Base-by-base conservation (phyloP, 2,797 vertebrate genomes). In the Myotis planiceps region DNA sequence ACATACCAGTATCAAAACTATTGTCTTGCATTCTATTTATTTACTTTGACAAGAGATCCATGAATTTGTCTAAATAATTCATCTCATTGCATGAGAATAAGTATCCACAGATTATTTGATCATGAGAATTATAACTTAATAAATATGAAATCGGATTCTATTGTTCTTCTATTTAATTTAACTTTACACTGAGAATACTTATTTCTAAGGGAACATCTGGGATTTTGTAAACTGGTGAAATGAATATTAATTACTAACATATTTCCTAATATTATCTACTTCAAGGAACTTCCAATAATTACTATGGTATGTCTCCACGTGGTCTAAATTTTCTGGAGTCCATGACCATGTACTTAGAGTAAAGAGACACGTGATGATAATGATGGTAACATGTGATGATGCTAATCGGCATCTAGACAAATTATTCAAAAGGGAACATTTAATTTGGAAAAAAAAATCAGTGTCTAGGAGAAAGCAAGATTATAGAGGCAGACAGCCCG, bases 61-160 rank as follows among this genome's bases (percentile, higher is more conserved):
- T 72, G 37, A 91, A n/a, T 89, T 74, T 92, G 49, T 86, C 66
- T 94, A 87, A 90, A 92, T 93, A 90, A 85, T 86, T 94, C 69
- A 79, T 68, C 32, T 85, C 66, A 90, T 3, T 94, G 87, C 74
- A 78, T 34, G 29, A 79, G 34, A 87, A 66, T 92, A 90, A 71
- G 42, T 45, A 15, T 85, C 58, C 60, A 80, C 0, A 87, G 47
- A 72, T n/a, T 75, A 53, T 53, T 5, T 37, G 19, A 83, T 34
- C 39, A 72, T 65, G n/a, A 88, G n/a, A 95, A 58, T 37, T 18
- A 19, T 21, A 47, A 78, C 21, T 91, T 69, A 75, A 78, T 85
- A 95, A 86, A 80, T 65, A 78, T n/a, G 47, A 95, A 95, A 85
- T 49, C 37, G 13, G 90, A 92, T 23, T 82, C 27, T 27, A 71